Conservation (phyloP, 1,140 invertebrate species). For the Drosophila mayri region DNA sequence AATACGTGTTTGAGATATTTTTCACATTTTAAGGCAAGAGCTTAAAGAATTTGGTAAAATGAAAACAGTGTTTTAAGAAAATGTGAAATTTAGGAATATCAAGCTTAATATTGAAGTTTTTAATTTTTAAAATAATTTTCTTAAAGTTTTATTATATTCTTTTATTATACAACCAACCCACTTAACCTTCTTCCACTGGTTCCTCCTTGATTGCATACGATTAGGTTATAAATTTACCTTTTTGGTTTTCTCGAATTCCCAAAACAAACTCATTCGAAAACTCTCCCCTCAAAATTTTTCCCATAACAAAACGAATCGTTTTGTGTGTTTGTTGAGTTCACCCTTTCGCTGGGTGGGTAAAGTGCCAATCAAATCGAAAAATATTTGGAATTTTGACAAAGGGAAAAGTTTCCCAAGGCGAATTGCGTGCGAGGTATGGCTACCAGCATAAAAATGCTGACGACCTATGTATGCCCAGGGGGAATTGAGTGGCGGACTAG, state of each 20-base stretch:
- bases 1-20: neutral
- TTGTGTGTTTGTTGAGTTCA: conserved; percentile 45
- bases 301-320: conserved; percentile 58
- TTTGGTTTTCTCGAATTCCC: conserved; percentile 25
- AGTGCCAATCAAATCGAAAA: conserved; percentile 76
- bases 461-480: conserved; percentile 40
- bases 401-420: conserved; percentile 77
- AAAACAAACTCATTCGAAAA: conserved; percentile 25
- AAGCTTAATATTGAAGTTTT: neutral
- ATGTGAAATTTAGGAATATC: neutral
- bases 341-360: conserved; percentile 47
- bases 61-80: neutral
- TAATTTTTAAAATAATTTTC: neutral
- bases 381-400: conserved; percentile 69
- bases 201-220: neutral
- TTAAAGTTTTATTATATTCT: neutral
- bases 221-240: conserved; percentile 23
- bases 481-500: conserved; percentile 2
- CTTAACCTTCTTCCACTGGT: neutral
- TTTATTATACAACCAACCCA: neutral
- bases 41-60: neutral
- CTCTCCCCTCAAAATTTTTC: conserved; percentile 45
- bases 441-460: conserved; percentile 83
- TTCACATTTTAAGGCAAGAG: neutral
- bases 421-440: conserved; percentile 65